Base-by-base conservation (phyloP, 2,888 invertebrate species). In the Sinopyrophorus schimmeli region DNA sequence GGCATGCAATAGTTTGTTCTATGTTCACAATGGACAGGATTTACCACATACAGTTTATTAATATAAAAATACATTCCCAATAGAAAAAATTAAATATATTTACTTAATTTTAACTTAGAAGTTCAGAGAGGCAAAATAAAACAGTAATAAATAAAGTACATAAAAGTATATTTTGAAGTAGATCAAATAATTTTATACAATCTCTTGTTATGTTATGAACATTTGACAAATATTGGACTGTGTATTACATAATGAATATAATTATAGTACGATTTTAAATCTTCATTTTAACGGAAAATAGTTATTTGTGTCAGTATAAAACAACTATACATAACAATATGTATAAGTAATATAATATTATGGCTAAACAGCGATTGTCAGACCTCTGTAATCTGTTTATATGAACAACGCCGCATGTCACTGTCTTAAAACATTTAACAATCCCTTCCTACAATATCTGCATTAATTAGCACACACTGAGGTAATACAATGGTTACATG, bases 401-500 rank as follows among this genome's bases (percentile, higher is more conserved):
- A 51, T 53, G 42, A 53, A 48, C 53, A 48, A 47, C 48, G 47
- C 44, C 24, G 38, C 53, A 34, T 47, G 39, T 47, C 26, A 35
- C 46, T 41, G 34, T 41, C 41, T 47, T 32, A 39, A 35, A 23
- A 51, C 47, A 42, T 20, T 26, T 39, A 53, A 53, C 44, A 53
- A 53, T 42, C 46, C 44, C 39, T 37, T 46, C 41, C 47, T 51
- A 51, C 23, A 53, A 48, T 48, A 51, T 59, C 38, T 49, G 43
- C 38, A 49, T 49, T 42, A 62, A 63, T 64, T 67, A 68, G 66
- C 67, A 63, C 65, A 64, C 60, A 65, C 60, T 69, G 68, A 69
- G 68, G 68, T 67, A 70, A 66, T 62, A 65, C 51, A 66, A 53
- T 62, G 64, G 59, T 59, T 53, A 53, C 54, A 55, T 51, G 46